Evolutionary conservation across 2,888 invertebrate genomes (phyloP), one percentile per base, ranked within the genome.

Genomic region (Empis livida): DNA sequence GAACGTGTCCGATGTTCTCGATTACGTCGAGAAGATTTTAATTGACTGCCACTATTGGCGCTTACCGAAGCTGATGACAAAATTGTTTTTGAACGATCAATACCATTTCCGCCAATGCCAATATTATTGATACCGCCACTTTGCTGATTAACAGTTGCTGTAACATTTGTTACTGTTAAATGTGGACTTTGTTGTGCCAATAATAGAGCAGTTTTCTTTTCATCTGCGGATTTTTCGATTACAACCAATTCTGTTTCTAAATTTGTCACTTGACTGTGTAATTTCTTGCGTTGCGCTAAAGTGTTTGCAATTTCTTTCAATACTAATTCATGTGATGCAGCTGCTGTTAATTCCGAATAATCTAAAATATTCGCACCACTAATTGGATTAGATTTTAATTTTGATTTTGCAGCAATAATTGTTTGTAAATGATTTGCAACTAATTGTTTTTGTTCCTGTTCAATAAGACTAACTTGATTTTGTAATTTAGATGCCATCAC

Each of bases 291-390:
- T 56, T 90, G 85, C 9, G 84, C 78, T 55, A 92, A 68, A 6
- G 89, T 90, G 3, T 84, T 81, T 8, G 85, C 85, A 57, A 93
- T 90, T 71, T 93, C 92, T 60, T 84, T 83, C 49, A 92, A 68
- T 55, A 93, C 82, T 60, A 84, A 79, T 61, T 91, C 89, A 60
- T 87, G 84, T 0, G 86, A 83, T 32, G 83, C 74, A 43, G 72
- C 77, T 53, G 82, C 77, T 16, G 80, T 80, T 51, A 82, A 69
- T 55, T 83, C 79, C 11, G 70, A 71, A 50, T 74, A 73, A 4
- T 51, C 50, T 3, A 31, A 43, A 2, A 38, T 41, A 1, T 63
- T 57, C 32, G 59, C 60, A 20, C 65, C 64, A 47, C 65, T 65
- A 9, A 45, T 41, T 20, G 10, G 13, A 30, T 45, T 43, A 2